Evolutionary conservation across 1,140 invertebrate genomes (phyloP), one percentile per base, ranked within the genome.

Genomic region (Ceratina australensis): DNA sequence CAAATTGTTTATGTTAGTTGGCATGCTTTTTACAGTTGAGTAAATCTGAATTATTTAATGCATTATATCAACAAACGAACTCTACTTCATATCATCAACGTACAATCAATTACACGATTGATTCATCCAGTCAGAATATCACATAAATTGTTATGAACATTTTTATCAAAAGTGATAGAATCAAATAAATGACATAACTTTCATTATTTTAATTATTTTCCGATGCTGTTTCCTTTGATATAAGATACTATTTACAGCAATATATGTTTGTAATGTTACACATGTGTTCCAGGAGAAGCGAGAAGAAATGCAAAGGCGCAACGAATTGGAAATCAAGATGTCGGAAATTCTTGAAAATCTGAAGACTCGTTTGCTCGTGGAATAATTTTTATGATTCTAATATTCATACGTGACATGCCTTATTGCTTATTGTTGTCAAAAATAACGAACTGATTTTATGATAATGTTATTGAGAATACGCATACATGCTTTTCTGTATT

Each of bases 311-410:
- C 72, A 79, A 79, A 83, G 76, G 49, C 82, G 80, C 10, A 79
- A 65, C 59, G 83, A 89, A n/a, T 77, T 90, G 74, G 89, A 90
- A 68, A 80, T 42, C 33, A 90, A 82, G 65, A 89, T 90, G 80
- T 56, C 86, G 0, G 87, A 90, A 16, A 89, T 90, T 76, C 82
- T 89, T 26, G 88, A 90, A 72, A 90, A 87, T 76, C 75, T 91
- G 52, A 88, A 90, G 76, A 88, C 85, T 7, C 83, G 87, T 28
- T 86, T 90, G 28, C 77, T 90, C 52, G 79, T 90, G 13, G 89
- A 90, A 79, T 89, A 80, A 84, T 52, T 20, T 54, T 4, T 18
- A 18, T 59, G 5, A 42, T 28, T 54, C 60, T 47, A 3, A 61
- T 76, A 24, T 59, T 20, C 20, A 42, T 24, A 18, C 47, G 7